Conservation (phyloP, 2,888 invertebrate genomes). For the Plutella xylostella region DNA sequence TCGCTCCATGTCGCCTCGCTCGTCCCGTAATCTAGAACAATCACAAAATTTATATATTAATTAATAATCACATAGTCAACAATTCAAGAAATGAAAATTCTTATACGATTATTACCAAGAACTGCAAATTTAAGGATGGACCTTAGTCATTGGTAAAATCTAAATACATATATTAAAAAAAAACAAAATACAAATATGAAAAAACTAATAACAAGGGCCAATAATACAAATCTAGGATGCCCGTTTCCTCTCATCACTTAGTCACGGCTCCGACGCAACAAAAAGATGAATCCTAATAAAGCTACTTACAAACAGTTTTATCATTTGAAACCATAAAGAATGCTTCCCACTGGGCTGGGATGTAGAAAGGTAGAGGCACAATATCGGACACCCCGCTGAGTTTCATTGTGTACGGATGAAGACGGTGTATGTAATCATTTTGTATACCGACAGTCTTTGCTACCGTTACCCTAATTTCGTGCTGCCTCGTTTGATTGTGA, state of each 20-base stretch:
- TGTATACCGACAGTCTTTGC: conserved; percentile 50
- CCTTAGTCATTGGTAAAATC: too few species aligned
- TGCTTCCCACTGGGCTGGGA: conserved; percentile 59
- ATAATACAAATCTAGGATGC: too few species aligned
- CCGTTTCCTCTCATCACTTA: conserved; percentile 7
- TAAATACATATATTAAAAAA: too few species aligned
- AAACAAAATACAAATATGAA: too few species aligned
- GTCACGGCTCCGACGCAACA: conserved; percentile 4
- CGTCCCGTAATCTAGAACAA: conserved; percentile 87
- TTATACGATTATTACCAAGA: too few species aligned
- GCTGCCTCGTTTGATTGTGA: conserved; percentile 59
- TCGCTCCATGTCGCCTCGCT: conserved; percentile 86
- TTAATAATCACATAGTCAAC: too few species aligned
- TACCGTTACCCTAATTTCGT: conserved; percentile 62
- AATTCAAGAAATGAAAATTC: too few species aligned
- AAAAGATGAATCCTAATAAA: conserved; percentile 41
- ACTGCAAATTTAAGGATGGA: too few species aligned
- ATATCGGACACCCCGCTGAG: conserved; percentile 66
- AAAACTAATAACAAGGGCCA: too few species aligned
- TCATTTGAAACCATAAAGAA: conserved; percentile 69
- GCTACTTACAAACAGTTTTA: conserved; percentile 66
- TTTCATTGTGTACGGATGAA: conserved; percentile 62
- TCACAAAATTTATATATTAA: conserved; percentile 11
- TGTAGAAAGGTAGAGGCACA: conserved; percentile 65
- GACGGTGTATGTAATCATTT: conserved; percentile 64